Evolutionary conservation across 2,888 invertebrate genomes (phyloP).

Genomic region (Acheta domesticus): DNA sequence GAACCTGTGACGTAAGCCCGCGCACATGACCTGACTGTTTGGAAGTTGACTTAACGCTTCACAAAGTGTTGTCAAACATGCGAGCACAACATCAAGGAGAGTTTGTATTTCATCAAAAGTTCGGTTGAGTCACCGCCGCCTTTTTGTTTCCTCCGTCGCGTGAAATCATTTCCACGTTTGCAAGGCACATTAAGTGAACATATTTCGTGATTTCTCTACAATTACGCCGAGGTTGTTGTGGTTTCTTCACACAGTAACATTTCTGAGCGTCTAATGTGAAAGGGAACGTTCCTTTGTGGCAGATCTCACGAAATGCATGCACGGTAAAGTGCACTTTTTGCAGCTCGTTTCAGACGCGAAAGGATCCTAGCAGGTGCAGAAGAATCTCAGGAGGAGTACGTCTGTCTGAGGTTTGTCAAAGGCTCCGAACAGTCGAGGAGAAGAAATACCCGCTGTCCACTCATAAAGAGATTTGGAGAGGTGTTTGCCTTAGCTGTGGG

Average conservation of each 20-base stretch:
- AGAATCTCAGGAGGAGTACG: no score
- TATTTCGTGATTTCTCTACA: slow-evolving; percentile 18
- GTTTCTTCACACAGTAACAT: not conserved
- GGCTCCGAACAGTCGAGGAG: no score
- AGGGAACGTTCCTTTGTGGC: not conserved
- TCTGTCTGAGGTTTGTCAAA: no score
- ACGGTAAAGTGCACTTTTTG: no score
- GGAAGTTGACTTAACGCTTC: not conserved
- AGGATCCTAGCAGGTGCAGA: no score
- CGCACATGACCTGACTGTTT: not conserved
- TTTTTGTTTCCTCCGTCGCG: not conserved
- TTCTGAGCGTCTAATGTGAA: not conserved
- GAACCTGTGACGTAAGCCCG: not conserved
- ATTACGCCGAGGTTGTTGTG: not conserved
- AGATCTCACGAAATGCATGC: not conserved
- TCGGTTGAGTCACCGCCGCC: not conserved
- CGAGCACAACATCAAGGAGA: slow-evolving; percentile 18
- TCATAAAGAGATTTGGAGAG: no score
- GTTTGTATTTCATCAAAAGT: slow-evolving; percentile 6
- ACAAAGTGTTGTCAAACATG: slow-evolving; percentile 1
- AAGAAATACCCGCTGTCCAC: no score
- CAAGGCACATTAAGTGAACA: not conserved
- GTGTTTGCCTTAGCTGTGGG: no score
- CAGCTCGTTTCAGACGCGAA: no score
- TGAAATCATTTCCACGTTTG: slow-evolving; percentile 7